A percentile compares a stretch with the other conserved stretches of the same genome.
phyloP scores from a whole-genome alignment of 2,888 invertebrate genomes.

The Strigamia maritima region DNA sequence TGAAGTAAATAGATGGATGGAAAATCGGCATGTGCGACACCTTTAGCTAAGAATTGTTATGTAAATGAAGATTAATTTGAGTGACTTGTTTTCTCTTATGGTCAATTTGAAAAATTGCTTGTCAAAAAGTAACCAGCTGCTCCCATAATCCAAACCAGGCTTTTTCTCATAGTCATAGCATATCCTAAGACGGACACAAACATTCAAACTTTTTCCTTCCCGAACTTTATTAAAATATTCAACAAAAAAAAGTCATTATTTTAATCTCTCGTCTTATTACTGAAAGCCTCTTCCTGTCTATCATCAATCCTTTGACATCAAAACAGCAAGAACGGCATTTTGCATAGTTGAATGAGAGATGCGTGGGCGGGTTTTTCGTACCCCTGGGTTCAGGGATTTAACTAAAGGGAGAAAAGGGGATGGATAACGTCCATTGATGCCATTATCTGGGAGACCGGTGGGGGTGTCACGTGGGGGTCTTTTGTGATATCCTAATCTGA shows the following conservation, averaged over 20 bases:
- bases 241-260: neutral
- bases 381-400: neutral
- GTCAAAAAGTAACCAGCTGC: slow-evolving; percentile 11
- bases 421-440: neutral
- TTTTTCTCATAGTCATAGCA: neutral
- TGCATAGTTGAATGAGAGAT: neutral
- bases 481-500: slow-evolving; percentile 19
- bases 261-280: neutral
- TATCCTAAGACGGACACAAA: neutral
- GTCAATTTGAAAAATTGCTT: slow-evolving; percentile 13
- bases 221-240: neutral
- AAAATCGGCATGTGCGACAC: neutral
- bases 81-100: neutral
- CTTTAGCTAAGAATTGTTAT: neutral
- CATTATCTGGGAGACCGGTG: slow-evolving; percentile 19
- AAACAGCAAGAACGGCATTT: neutral
- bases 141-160: neutral
- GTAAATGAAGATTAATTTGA: slow-evolving; percentile 5
- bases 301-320: slow-evolving; percentile 2
- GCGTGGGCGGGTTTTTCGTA: neutral
- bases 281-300: neutral
- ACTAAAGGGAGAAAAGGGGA: neutral
- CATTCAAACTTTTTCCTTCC: too few relatives aligned
- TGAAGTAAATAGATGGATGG: neutral
- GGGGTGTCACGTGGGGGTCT: slow-evolving; percentile 16